Conservation (phyloP, 2,797 vertebrate species). For the Leptatherina wallacei region DNA sequence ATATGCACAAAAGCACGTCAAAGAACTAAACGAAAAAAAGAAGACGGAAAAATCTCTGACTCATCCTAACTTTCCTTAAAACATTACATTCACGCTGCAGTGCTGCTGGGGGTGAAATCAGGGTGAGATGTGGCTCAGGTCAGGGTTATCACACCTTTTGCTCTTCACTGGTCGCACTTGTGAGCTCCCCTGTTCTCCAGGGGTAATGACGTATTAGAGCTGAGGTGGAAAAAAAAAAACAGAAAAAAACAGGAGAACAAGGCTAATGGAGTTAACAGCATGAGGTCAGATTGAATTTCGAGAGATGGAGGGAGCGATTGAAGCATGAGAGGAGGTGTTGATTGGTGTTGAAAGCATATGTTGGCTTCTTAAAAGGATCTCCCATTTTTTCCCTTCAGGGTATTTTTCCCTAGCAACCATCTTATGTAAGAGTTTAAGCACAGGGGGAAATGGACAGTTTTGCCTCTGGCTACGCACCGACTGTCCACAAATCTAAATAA, state of each 20-base stretch:
- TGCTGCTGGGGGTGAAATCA: not conserved
- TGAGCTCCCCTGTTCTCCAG: conserved; percentile 25
- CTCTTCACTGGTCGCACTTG: conserved; percentile 1
- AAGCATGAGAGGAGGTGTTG: conserved; percentile 20
- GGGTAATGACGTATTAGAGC: not conserved
- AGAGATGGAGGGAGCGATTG: conserved; percentile 12
- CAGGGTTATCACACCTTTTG: conserved; percentile 9
- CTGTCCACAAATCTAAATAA: conserved; percentile 5
- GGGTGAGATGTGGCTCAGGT: conserved; percentile 12
- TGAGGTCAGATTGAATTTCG: conserved; percentile 44
- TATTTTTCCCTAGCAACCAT: conserved; percentile 39
- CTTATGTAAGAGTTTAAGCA: conserved; percentile 45
- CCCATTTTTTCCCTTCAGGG: not conserved
- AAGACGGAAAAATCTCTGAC: conserved; percentile 1
- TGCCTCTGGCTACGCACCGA: conserved; percentile 10
- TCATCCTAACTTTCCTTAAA: conserved; percentile 12
- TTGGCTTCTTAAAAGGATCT: conserved; percentile 6
- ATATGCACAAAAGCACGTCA: not conserved
- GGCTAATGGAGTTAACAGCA: conserved; percentile 38
- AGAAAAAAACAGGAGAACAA: not conserved
- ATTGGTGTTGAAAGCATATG: conserved; percentile 41
- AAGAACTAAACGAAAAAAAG: not conserved
- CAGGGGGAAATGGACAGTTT: not conserved
- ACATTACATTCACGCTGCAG: conserved; percentile 4
- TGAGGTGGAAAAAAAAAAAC: conserved; percentile 22